These are phyloP conservation scores for Agrotis ipsilon DNA, from an alignment of 2,888 invertebrate species.

Conservation along the genomic window DNA sequence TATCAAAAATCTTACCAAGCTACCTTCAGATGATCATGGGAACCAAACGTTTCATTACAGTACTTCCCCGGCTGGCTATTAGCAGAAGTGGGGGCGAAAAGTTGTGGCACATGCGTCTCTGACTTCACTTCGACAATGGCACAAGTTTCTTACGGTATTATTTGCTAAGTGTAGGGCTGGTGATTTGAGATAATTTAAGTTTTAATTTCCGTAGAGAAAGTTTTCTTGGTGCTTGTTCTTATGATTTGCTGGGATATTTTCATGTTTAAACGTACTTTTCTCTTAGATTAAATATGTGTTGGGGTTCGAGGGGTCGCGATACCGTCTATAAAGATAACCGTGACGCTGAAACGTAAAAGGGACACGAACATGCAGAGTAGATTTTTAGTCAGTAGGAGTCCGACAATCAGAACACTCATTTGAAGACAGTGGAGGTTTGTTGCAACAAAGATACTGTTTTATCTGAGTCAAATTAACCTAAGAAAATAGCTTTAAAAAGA, in stretches of 20 bases:
- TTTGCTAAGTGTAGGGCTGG: conserved; percentile 60
- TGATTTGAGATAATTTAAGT: not conserved
- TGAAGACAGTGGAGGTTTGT: too few species aligned
- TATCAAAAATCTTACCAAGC: conserved; percentile 1
- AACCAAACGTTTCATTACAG: conserved; percentile 58
- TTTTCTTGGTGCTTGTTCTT: not conserved
- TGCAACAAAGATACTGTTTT: too few species aligned
- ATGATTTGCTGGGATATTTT: not conserved
- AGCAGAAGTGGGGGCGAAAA: conserved; percentile 51
- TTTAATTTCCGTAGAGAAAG: not conserved
- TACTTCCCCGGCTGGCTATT: conserved; percentile 53
- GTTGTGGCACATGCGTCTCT: conserved; percentile 55
- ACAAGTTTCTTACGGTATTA: conserved; percentile 61
- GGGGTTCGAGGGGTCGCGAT: too few species aligned
- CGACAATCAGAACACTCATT: too few species aligned
- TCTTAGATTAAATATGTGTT: too few species aligned
- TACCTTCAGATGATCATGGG: conserved; percentile 33
- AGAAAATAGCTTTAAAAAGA: too few species aligned
- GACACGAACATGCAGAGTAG: too few species aligned
- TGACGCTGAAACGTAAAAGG: too few species aligned
- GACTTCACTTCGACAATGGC: conserved; percentile 53
- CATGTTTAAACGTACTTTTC: too few species aligned
- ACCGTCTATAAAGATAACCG: too few species aligned
- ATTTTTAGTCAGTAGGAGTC: too few species aligned
- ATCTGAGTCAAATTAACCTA: too few species aligned